Conservation (phyloP, 2,113 vertebrate genomes). For the Antennarius striatus region DNA sequence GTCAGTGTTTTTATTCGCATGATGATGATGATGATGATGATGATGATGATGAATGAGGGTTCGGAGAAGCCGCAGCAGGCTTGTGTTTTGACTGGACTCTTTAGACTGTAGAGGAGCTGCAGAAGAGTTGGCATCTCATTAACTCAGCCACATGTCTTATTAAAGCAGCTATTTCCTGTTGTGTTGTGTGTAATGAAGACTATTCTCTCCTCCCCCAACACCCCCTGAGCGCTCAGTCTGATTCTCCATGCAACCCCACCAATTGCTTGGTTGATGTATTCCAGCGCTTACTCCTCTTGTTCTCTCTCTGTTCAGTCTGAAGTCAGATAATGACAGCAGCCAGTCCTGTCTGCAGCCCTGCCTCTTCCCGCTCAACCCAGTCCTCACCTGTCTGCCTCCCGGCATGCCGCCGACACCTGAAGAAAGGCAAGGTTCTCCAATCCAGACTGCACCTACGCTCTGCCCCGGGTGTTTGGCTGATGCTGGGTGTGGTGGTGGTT, state of each 20-base stretch:
- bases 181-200: slow-evolving; percentile 46
- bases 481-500: slow-evolving; percentile 88
- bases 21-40: slow-evolving; percentile 12
- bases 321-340: slow-evolving; percentile 69
- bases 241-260: slow-evolving; percentile 17
- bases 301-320: slow-evolving; percentile 47
- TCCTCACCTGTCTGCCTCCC: slow-evolving; percentile 54
- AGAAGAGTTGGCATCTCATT: slow-evolving; percentile 57
- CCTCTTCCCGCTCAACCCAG: slow-evolving; percentile 54
- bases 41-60: slow-evolving; percentile 16
- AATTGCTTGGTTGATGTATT: slow-evolving; percentile 8
- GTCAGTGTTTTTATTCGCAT: slow-evolving; percentile 28
- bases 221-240: slow-evolving; percentile 4
- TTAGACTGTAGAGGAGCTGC: slow-evolving; percentile 33
- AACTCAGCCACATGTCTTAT: slow-evolving; percentile 67
- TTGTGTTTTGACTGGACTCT: slow-evolving; percentile 4
- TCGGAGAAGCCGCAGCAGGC: slow-evolving; percentile 18
- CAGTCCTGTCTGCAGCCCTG: slow-evolving; percentile 62
- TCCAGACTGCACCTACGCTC: slow-evolving; percentile 88
- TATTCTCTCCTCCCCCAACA: slow-evolving; percentile 8
- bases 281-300: not conserved
- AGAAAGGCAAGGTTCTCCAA: slow-evolving; percentile 53
- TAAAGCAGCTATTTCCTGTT: slow-evolving; percentile 75
- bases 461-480: slow-evolving; percentile 86
- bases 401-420: slow-evolving; percentile 50